These are phyloP conservation scores for Stegodyphus mimosarum DNA, from an alignment of 1,140 invertebrate genomes.

Conservation along the genomic window DNA sequence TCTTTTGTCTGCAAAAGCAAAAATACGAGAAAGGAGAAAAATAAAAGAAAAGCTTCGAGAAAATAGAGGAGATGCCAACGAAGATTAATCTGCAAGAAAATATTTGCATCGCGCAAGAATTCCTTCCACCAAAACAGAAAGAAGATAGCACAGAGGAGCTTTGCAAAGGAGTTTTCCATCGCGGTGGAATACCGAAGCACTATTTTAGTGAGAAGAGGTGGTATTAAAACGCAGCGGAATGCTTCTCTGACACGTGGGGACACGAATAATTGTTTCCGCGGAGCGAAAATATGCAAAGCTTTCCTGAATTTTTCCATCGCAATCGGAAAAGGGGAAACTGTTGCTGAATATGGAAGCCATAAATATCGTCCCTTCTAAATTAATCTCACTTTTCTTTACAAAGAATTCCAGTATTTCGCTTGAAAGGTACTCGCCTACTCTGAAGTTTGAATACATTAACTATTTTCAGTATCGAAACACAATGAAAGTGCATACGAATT, in stretches of 20 bases:
- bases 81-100: slow-evolving; percentile 44
- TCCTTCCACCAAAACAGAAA: slow-evolving; percentile 8
- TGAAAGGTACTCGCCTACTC: no score
- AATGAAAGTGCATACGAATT: no score
- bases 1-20: neutral
- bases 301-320: no score
- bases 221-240: slow-evolving; percentile 25
- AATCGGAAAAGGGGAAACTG: no score
- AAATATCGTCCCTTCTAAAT: no score
- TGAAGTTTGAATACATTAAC: no score
- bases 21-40: neutral
- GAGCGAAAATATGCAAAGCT: slow-evolving; percentile 8
- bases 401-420: no score
- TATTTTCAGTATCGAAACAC: no score
- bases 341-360: no score
- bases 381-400: no score
- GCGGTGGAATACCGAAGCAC: slow-evolving; percentile 19
- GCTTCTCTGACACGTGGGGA: slow-evolving; percentile 8
- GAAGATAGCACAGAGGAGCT: neutral
- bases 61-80: neutral
- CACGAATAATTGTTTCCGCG: slow-evolving; percentile 30
- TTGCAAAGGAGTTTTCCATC: neutral
- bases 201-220: slow-evolving; percentile 26
- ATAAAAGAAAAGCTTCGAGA: neutral
- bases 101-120: slow-evolving; percentile 43